A percentile compares a stretch with the other conserved stretches of the same genome.
Conservation (phyloP, 1,140 invertebrate genomes). For the Papilio dardanus region DNA sequence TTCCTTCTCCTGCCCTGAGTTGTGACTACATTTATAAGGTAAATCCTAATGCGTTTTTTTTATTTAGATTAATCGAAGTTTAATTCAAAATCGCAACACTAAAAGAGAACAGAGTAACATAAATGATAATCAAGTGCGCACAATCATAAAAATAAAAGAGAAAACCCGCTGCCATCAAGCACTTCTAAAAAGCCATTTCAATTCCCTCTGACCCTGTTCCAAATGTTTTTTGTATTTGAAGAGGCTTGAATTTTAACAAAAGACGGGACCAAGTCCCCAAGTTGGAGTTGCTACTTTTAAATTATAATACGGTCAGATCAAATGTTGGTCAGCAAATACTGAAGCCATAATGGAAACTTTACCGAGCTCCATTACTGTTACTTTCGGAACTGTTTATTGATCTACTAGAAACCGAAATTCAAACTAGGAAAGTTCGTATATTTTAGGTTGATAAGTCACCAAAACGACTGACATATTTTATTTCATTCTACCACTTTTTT, state of each 20-base stretch:
- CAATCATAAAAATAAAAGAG: conserved; percentile 29
- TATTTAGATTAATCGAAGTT: conserved; percentile 2
- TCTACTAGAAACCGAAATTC: neutral
- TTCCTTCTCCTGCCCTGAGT: too few relatives aligned
- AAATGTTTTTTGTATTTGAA: conserved; percentile 38
- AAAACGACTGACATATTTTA: too few relatives aligned
- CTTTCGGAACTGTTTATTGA: neutral
- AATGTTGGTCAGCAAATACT: conserved; percentile 36
- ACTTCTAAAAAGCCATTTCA: conserved; percentile 37
- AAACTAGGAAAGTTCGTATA: too few relatives aligned
- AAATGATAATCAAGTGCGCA: conserved; percentile 32
- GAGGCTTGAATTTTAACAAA: conserved; percentile 36
- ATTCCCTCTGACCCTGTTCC: conserved; percentile 35
- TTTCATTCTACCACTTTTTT: too few relatives aligned
- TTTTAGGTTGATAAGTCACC: too few relatives aligned
- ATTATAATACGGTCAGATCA: conserved; percentile 36
- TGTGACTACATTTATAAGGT: neutral
- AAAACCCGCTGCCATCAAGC: conserved; percentile 23
- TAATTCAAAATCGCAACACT: neutral
- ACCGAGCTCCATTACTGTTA: neutral
- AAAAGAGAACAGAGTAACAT: conserved; percentile 10
- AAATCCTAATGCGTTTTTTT: neutral
- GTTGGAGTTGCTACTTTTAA: conserved; percentile 31
- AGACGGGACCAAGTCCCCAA: conserved; percentile 32
- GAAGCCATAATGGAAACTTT: neutral